Percentiles rank a stretch among this genome's conserved stretches.
Conservation (phyloP, 1,140 invertebrate genomes). For the Globodera ellingtonae region DNA sequence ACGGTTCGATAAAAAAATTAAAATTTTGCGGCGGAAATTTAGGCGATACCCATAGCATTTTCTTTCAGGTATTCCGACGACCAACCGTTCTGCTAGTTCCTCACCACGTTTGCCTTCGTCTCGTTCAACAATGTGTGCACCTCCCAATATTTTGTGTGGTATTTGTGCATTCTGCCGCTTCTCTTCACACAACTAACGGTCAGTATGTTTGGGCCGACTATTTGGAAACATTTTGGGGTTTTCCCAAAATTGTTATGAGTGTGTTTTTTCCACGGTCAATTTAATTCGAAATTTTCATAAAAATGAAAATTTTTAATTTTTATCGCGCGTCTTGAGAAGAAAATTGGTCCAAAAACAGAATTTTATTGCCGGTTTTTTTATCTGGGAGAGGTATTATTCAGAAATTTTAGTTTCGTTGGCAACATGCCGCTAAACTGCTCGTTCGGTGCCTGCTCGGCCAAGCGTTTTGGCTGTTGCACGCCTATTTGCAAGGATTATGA, state of each 20-base stretch:
- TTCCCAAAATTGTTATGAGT: too few relatives aligned
- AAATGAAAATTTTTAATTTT: too few relatives aligned
- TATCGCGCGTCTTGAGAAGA: too few relatives aligned
- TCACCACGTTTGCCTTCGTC: slow-evolving; percentile 84
- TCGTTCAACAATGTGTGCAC: slow-evolving; percentile 94
- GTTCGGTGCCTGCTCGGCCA: slow-evolving; percentile 79
- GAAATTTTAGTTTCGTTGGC: slow-evolving; percentile 45
- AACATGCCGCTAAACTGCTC: slow-evolving; percentile 37
- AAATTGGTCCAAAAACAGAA: too few relatives aligned
- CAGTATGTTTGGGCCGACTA: neutral
- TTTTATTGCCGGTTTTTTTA: too few relatives aligned
- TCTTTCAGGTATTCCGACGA: slow-evolving; percentile 68
- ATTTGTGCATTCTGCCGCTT: slow-evolving; percentile 81
- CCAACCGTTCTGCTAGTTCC: slow-evolving; percentile 81
- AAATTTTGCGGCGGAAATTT: neutral
- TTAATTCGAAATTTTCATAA: too few relatives aligned
- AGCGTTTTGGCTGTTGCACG: slow-evolving; percentile 82
- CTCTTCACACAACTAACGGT: slow-evolving; percentile 66
- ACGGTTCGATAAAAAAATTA: neutral
- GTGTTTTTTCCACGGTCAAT: too few relatives aligned
- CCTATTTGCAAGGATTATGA: slow-evolving; percentile 87
- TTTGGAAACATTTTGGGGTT: too few relatives aligned
- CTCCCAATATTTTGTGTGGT: slow-evolving; percentile 97
- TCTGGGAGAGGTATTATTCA: neutral
- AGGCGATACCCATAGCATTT: neutral